Conservation (phyloP, 2,113 vertebrate genomes). For the Takifugu bimaculatus region DNA sequence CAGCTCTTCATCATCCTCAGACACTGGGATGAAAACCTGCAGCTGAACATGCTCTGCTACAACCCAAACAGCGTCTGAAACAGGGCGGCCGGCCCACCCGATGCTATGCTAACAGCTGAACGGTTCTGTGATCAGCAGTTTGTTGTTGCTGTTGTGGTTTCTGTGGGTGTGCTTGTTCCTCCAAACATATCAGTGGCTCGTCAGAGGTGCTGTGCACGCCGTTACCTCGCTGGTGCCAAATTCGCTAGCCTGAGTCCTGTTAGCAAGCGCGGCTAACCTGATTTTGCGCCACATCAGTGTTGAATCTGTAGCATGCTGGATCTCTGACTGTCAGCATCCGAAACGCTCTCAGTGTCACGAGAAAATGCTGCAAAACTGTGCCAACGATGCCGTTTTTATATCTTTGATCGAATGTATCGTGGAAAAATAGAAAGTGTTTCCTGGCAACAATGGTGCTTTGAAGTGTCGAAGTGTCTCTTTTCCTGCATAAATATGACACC, state of each 20-base stretch:
- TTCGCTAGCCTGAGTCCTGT: constrained; percentile 36
- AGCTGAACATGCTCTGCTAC: constrained; percentile 95
- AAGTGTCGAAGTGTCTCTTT: too few species aligned
- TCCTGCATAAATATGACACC: too few species aligned
- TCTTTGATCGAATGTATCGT: constrained; percentile 22
- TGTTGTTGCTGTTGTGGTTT: constrained; percentile 38
- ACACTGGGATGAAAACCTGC: constrained; percentile 96
- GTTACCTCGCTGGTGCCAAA: constrained; percentile 47
- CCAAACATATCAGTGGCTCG: constrained; percentile 61
- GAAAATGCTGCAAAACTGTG: constrained; percentile 38
- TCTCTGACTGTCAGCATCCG: constrained; percentile 10
- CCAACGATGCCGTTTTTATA: constrained; percentile 13
- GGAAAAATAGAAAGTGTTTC: constrained; percentile 5
- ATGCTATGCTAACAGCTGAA: constrained; percentile 59
- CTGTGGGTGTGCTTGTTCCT: constrained; percentile 44
- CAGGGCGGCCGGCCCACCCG: constrained; percentile 4
- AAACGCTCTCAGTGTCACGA: constrained; percentile 37
- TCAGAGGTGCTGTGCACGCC: constrained; percentile 47
- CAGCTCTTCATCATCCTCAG: constrained; percentile 95
- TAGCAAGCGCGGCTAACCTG: too few species aligned
- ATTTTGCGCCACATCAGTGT: constrained; percentile 13
- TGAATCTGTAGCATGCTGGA: constrained; percentile 49
- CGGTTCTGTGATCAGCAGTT: constrained; percentile 38
- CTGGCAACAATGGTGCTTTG: neutral
- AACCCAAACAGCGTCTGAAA: constrained; percentile 84